A percentile compares a stretch with the other conserved stretches of the same genome.
These are phyloP conservation scores for Anthopleura sola DNA, from an alignment of 64 coral and sea anemone genomes.

Conservation along the genomic window DNA sequence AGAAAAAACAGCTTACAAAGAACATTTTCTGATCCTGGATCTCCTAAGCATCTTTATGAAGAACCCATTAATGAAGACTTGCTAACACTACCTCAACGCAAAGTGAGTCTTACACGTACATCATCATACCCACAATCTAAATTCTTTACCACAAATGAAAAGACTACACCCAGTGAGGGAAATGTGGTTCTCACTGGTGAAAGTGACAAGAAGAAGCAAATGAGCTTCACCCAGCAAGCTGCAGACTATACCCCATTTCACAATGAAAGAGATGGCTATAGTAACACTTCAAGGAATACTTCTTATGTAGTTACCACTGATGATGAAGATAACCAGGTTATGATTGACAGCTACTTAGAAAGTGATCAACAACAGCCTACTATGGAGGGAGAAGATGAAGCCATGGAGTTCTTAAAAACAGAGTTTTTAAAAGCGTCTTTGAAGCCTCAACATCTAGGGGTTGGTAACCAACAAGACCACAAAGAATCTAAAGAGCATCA, in stretches of 20 bases:
- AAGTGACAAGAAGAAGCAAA: background rate
- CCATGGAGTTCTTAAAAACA: background rate
- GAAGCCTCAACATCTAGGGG: background rate
- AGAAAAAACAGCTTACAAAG: conserved; percentile 24
- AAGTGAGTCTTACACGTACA: background rate
- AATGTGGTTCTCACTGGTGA: background rate
- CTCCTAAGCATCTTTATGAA: background rate
- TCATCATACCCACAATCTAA: background rate
- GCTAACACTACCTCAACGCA: background rate
- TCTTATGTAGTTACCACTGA: background rate
- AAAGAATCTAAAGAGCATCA: background rate
- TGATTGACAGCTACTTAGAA: background rate
- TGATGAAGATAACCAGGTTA: background rate
- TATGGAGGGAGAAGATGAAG: background rate
- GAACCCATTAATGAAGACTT: background rate
- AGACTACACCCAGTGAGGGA: background rate
- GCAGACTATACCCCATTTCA: background rate
- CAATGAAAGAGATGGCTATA: background rate
- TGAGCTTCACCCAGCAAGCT: background rate
- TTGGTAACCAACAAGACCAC: too few relatives aligned
- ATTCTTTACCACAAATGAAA: background rate
- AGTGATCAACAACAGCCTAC: background rate
- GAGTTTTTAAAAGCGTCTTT: background rate
- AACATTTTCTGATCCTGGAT: conserved; percentile 45
- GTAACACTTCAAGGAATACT: background rate